Base-by-base conservation (phyloP, 2,797 vertebrate genomes). In the Siniperca obscura region DNA sequence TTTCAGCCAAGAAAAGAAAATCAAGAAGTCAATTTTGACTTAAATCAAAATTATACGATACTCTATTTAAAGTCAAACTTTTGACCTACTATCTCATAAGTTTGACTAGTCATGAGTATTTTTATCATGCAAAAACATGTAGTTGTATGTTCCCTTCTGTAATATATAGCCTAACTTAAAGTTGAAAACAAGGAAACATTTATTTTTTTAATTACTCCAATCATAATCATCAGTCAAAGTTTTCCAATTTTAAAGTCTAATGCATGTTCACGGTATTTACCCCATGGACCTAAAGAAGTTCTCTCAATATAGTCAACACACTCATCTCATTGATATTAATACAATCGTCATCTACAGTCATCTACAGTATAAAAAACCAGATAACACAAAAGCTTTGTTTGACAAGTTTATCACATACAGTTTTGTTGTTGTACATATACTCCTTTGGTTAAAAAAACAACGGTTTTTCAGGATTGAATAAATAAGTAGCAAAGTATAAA, bases 401-500 rank as follows among this genome's bases (percentile, higher is more conserved):
- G 7, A 72, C 17, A 74, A 19, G 27, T 56, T 89, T 83, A 86
- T 81, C 86, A 14, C 13, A 70, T 34, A 44, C 3, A 38, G 8
- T 78, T 69, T 74, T 50, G 25, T 59, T 70, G 46, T 56, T 56
- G 30, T 64, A 57, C n/a, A 81, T 5, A 44, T 21, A 50, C 2
- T 11, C 1, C 5, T 50, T 62, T 34, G 5, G 5, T 57, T 21
- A 6, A 36, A 59, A 70, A 61, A 8, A 71, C 50, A 16, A 67
- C 0, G 2, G 2, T 30, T 70, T 64, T 62, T 27, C 4, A 48
- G 3, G 6, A 55, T 25, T 55, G 2, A 75, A 76, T 66, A 1
- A 53, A 74, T 56, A 27, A 67, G 0, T 4, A 53, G 7, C 4
- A 52, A 64, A 53, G 12, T 59, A 46, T 38, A 40, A 57, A 80